Evolutionary conservation across 2,113 vertebrate genomes (phyloP), one percentile per base, ranked within the genome.

Genomic region (Suncus etruscus): DNA sequence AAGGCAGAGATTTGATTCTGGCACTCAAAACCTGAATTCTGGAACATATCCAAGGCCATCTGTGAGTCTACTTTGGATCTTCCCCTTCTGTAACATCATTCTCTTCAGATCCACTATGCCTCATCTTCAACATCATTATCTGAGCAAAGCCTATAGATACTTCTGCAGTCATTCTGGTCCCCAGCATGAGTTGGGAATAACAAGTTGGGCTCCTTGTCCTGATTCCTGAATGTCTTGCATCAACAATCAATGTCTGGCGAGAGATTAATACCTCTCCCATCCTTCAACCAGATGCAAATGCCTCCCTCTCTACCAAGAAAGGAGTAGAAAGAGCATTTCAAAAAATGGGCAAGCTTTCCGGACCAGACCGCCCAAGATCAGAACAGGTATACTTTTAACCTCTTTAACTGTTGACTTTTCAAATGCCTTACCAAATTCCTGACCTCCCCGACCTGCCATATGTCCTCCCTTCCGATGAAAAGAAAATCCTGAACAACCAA

Each of bases 341-440:
- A 86, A 94, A 83, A 32, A 25, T 15, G 39, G 51, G 66, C 70
- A 77, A 29, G 24, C 73, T 86, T 80, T 69, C 66, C 87, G 84
- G 73, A 58, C n/a, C 76, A 22, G 89, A 86, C 86, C 16, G 8
- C 84, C 83, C 92, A 93, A 83, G 88, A 95, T 92, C 84, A 81
- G 74, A 79, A 87, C 10, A 94, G 89, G 96, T 95, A 93, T 79
- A 89, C 86, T 94, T 93, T 93, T 73, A 82, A 94, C 93, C 90
- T 93, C 82, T 78, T 50, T 70, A 87, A 79, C 61, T 96, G 89
- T 96, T 96, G 91, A 83, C 88, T 95, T 95, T 97, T 31, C 86
- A 97, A 93, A 97, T 93, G 73, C 93, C 81, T 95, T 85, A 65
- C 65, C 29, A 83, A 95, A 95, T 96, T 92, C 93, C 77, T 96